These are phyloP conservation scores for Antheraea assamensis DNA, from an alignment of 2,888 invertebrate species.

Conservation along the genomic window DNA sequence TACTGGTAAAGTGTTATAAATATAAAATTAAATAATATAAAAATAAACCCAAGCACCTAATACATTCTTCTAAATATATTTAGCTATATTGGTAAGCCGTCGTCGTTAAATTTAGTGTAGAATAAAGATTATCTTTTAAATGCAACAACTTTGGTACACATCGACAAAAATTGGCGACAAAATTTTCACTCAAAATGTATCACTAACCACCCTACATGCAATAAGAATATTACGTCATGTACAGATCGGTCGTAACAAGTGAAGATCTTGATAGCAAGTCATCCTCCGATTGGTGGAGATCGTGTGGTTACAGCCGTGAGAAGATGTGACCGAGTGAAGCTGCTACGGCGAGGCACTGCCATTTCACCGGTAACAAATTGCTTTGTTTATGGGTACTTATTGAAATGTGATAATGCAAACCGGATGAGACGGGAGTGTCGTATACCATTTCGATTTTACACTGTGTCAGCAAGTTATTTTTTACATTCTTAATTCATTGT, in stretches of 20 bases:
- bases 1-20: too few relatives aligned
- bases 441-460: slow-evolving; percentile 9
- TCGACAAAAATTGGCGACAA: neutral
- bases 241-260: neutral
- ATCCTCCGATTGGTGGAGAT: slow-evolving; percentile 35
- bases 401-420: slow-evolving; percentile 42
- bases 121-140: neutral
- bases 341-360: slow-evolving; percentile 30
- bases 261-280: slow-evolving; percentile 31
- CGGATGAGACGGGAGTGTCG: slow-evolving; percentile 14
- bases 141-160: neutral
- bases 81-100: neutral
- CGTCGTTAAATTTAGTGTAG: neutral
- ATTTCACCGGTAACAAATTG: slow-evolving; percentile 51
- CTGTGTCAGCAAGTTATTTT: neutral
- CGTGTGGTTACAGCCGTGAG: slow-evolving; percentile 38
- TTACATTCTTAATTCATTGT: neutral
- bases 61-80: neutral
- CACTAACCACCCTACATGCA: neutral
- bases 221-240: neutral
- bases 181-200: neutral
- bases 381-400: slow-evolving; percentile 60
- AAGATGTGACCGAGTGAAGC: slow-evolving; percentile 32
- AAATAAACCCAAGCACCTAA: too few relatives aligned
- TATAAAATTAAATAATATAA: too few relatives aligned